Base-by-base conservation (phyloP, 2,888 invertebrate genomes). In the Perdita meconis region DNA sequence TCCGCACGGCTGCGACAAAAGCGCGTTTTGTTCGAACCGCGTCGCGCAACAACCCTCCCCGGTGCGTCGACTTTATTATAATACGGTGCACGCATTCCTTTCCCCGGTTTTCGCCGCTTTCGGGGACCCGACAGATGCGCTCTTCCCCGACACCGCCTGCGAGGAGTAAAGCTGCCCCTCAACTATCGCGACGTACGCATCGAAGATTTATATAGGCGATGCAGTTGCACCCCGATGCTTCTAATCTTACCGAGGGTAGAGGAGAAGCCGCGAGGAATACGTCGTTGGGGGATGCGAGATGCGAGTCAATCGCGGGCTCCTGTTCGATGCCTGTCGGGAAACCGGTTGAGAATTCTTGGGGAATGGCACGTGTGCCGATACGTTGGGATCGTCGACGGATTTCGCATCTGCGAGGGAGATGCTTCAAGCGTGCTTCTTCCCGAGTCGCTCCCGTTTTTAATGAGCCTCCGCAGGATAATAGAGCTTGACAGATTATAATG, bases 1-100 rank as follows among this genome's bases (percentile, higher is more conserved):
- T 89, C 80, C 74, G 60, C 22, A n/a, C 36, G 56, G 71, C 61
- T 60, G 83, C 80, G 84, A 89, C 89, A 88, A 89, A 87, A 85
- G 88, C 47, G 36, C 81, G 82, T 87, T 88, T 89, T 89, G 89
- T 89, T 89, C 88, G 83, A 78, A 68, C 80, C 77, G 68, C 66
- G 68, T 55, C 72, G 57, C 67, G n/a, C n/a, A n/a, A n/a, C n/a
- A 71, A 64, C 78, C 70, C 72, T 19, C 44, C 16, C 80, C 68
- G 57, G 65, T 55, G 61, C 78, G 69, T 59, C 81, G 64, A 81
- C 71, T 83, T 88, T 83, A 88, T 88, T 88, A 87, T 86, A 84
- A 88, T 72, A 81, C 78, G 81, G 47, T 44, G 71, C 47, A 55
- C 51, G 72, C 77, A 68, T 71, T 67, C 61, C 73, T 78, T 72